These are phyloP conservation scores for Gymnothorax reevesii DNA, from an alignment of 2,797 vertebrate genomes.

Conservation along the genomic window DNA sequence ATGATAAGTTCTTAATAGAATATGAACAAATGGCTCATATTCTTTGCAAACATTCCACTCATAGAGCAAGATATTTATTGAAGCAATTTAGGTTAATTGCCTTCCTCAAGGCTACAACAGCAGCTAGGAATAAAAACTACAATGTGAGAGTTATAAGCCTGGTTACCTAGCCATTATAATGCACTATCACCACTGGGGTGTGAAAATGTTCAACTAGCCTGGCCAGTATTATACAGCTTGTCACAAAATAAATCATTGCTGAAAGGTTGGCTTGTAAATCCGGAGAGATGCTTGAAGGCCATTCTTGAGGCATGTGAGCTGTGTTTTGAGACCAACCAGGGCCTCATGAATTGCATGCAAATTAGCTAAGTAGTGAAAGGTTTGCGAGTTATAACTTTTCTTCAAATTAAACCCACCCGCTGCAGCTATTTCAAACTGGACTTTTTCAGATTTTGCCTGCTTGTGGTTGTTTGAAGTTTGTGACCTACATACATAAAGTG, in stretches of 20 bases:
- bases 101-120: neutral
- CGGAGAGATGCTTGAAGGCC: neutral
- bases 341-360: neutral
- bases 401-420: neutral
- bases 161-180: neutral
- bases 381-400: neutral
- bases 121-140: neutral
- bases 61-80: neutral
- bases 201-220: neutral
- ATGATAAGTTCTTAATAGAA: neutral
- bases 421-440: neutral
- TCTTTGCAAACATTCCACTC: neutral
- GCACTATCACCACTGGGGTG: neutral
- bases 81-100: slow-evolving; percentile 8
- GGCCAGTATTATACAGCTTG: neutral
- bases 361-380: neutral
- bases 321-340: neutral
- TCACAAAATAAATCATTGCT: neutral
- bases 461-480: no score
- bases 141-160: neutral
- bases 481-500: no score
- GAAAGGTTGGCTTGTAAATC: neutral
- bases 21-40: neutral
- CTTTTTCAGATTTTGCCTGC: no score
- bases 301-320: neutral